Evolutionary conservation across 1,140 invertebrate species (phyloP).

Genomic region (Ganaspis sp.): DNA sequence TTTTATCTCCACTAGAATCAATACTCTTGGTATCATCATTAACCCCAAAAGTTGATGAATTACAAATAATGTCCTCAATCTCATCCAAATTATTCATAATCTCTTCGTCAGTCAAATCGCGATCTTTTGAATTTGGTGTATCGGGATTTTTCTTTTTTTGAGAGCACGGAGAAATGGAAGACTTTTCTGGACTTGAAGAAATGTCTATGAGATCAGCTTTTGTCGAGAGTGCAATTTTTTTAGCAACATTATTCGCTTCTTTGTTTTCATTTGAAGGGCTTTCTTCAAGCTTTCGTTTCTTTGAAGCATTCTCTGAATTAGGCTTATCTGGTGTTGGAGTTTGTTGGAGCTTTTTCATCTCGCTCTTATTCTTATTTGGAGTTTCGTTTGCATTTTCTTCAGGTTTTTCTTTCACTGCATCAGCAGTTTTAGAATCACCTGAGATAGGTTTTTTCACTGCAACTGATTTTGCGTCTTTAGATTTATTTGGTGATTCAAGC

Average conservation of each 20-base stretch:
- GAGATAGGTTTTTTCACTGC: conserved; percentile 34
- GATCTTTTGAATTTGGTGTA: not conserved
- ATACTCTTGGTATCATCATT: conserved; percentile 46
- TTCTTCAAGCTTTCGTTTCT: conserved; percentile 38
- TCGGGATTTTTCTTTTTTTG: not conserved
- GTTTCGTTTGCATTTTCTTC: conserved; percentile 16
- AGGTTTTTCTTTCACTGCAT: conserved; percentile 33
- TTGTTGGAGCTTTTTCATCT: not conserved
- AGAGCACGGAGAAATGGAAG: no score
- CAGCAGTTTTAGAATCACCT: conserved; percentile 17
- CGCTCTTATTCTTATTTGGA: not conserved
- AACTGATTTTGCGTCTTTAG: not conserved
- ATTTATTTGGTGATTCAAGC: conserved; percentile 9
- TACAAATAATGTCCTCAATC: conserved; percentile 60
- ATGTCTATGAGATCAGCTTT: not conserved
- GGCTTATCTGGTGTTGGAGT: not conserved
- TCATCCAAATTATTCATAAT: conserved; percentile 61
- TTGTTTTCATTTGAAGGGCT: conserved; percentile 28
- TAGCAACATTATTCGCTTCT: not conserved
- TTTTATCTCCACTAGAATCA: not conserved
- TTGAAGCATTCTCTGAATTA: not conserved
- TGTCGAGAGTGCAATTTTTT: conserved; percentile 4
- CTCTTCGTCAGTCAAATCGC: conserved; percentile 59
- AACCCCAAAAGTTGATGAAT: conserved; percentile 41
- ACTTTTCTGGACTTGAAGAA: not conserved